Conservation (phyloP, 2,888 invertebrate genomes). For the Dryadula phaetusa region DNA sequence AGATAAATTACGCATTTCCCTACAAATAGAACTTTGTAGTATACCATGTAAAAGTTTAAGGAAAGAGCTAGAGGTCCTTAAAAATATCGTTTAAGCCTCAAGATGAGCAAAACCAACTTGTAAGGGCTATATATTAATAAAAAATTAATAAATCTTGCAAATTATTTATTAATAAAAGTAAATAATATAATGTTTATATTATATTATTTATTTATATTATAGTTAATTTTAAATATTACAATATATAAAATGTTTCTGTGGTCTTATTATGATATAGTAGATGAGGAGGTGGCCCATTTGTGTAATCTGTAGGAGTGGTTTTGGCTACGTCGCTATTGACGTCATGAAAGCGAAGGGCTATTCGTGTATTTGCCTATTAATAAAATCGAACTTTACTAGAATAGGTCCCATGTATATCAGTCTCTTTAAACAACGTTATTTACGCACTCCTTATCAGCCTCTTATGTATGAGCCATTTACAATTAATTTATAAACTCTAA, state of each 20-base stretch:
- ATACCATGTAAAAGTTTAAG: no score
- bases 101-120: no score
- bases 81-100: no score
- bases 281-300: slow-evolving; percentile 58
- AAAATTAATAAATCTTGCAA: no score
- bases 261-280: slow-evolving; percentile 54
- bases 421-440: slow-evolving; percentile 31
- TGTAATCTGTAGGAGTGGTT: slow-evolving; percentile 56
- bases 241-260: slow-evolving; percentile 54
- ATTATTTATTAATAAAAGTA: no score
- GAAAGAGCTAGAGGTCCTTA: no score
- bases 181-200: no score
- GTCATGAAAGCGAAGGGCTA: slow-evolving; percentile 69
- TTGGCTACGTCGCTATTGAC: slow-evolving; percentile 64
- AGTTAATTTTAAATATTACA: neutral
- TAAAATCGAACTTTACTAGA: slow-evolving; percentile 59
- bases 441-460: neutral
- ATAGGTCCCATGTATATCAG: slow-evolving; percentile 42
- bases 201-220: no score
- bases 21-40: no score
- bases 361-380: slow-evolving; percentile 70
- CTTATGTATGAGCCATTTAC: neutral
- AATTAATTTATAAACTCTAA: no score
- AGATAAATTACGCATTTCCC: no score
- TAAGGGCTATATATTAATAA: no score